Evolutionary conservation across 1,140 invertebrate genomes (phyloP).

Genomic region (Adelges cooleyi): DNA sequence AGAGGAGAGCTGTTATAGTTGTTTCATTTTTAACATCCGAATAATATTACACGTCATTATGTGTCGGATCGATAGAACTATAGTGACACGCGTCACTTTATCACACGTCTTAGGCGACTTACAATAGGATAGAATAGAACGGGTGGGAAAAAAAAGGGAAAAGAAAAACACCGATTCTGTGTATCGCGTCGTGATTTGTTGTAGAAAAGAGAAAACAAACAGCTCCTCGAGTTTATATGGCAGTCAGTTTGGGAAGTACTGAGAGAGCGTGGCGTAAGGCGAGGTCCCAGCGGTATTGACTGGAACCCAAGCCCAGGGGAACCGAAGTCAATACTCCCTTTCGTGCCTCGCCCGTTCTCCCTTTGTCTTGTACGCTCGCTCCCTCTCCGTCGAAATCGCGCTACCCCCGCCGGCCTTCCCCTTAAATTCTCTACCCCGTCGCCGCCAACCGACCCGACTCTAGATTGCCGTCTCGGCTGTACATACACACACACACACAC

Average conservation of each 20-base stretch:
- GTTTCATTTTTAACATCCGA: no score
- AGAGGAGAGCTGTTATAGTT: no score
- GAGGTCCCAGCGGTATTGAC: constrained; percentile 29
- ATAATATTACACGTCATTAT: no score
- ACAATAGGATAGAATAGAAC: no score
- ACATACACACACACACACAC: neutral
- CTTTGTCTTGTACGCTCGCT: neutral
- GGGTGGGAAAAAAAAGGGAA: no score
- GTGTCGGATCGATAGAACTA: no score
- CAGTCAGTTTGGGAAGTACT: constrained; percentile 26
- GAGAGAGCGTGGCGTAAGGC: constrained; percentile 4
- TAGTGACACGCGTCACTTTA: no score
- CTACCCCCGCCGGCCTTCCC: neutral
- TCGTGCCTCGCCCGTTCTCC: neutral
- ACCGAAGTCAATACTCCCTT: constrained; percentile 24
- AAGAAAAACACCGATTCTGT: no score
- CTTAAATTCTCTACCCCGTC: constrained; percentile 3
- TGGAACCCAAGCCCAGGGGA: constrained; percentile 25
- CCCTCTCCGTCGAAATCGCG: neutral
- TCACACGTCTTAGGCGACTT: no score
- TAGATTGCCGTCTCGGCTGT: neutral
- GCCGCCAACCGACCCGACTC: neutral
- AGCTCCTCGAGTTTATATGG: neutral
- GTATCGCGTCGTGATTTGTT: no score
- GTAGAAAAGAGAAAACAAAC: no score